Percentiles rank a stretch among this genome's conserved stretches.
phyloP scores from a whole-genome alignment of 1,140 invertebrate genomes.

The Leptinotarsa undecemlineata region DNA sequence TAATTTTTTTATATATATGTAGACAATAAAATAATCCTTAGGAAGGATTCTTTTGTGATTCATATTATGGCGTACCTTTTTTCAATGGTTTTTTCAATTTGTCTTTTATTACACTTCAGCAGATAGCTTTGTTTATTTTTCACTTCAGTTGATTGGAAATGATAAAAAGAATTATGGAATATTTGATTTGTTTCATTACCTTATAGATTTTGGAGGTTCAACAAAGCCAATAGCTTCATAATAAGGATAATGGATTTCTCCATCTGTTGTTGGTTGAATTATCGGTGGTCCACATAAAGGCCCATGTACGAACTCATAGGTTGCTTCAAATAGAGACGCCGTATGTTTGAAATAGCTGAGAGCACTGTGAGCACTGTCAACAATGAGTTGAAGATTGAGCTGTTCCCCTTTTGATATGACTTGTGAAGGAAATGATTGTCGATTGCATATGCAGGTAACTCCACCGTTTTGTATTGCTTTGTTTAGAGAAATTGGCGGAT shows the following conservation, averaged over 20 bases:
- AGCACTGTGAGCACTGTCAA: conserved; percentile 80
- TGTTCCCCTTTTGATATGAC: conserved; percentile 77
- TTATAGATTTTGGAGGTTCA: conserved; percentile 73
- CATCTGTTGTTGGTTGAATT: conserved; percentile 75
- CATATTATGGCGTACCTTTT: too few relatives aligned
- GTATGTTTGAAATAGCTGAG: conserved; percentile 85
- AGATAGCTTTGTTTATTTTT: too few relatives aligned
- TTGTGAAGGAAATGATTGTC: conserved; percentile 62
- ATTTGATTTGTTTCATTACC: conserved; percentile 55
- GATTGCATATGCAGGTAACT: conserved; percentile 68
- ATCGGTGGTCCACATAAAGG: conserved; percentile 83
- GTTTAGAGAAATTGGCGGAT: conserved; percentile 59
- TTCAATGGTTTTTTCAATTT: too few relatives aligned
- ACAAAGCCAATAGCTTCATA: conserved; percentile 80
- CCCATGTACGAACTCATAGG: conserved; percentile 85
- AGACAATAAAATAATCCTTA: too few relatives aligned
- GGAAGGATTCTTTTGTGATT: too few relatives aligned
- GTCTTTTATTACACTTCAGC: too few relatives aligned
- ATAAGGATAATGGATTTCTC: conserved; percentile 82
- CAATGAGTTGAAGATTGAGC: conserved; percentile 75
- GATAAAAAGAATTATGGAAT: neutral
- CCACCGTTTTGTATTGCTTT: conserved; percentile 59
- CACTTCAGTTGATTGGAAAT: neutral
- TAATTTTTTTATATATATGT: too few relatives aligned
- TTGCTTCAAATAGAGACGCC: conserved; percentile 78